Evolutionary conservation across 2,888 invertebrate species (phyloP).

Genomic region (Caprella mutica): DNA sequence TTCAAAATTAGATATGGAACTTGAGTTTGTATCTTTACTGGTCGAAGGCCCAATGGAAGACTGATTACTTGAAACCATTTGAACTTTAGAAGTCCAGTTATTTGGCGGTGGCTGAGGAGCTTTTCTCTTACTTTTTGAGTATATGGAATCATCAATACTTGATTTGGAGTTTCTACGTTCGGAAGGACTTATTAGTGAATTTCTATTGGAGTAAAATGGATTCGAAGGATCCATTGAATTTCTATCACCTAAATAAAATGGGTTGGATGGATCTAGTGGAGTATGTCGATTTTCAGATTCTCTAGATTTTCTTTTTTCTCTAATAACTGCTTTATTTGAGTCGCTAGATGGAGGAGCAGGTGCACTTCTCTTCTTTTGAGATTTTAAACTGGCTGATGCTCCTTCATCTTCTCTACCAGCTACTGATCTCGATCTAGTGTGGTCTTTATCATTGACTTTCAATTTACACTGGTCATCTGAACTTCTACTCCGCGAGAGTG

Average conservation of each 20-base stretch:
- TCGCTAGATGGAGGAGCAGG: background rate
- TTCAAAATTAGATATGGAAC: no score
- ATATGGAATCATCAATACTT: constrained; percentile 19
- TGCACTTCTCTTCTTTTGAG: background rate
- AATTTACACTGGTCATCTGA: constrained; percentile 17
- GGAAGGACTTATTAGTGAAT: background rate
- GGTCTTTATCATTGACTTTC: no score
- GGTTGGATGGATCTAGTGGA: background rate
- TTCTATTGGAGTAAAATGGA: background rate
- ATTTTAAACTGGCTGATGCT: no score
- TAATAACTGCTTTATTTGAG: constrained; percentile 13
- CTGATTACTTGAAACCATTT: no score
- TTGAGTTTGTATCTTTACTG: no score
- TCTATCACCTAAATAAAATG: no score
- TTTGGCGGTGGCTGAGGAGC: constrained; percentile 23
- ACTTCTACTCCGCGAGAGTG: constrained; percentile 24
- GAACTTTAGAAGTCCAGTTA: background rate
- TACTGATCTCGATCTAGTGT: no score
- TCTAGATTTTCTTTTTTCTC: constrained; percentile 11
- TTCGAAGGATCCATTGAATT: no score
- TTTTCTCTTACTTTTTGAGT: constrained; percentile 23
- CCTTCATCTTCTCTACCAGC: no score
- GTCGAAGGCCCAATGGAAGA: no score
- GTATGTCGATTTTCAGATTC: constrained; percentile 12
- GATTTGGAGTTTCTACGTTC: constrained; percentile 11